Percentiles rank a stretch among this genome's conserved stretches.
phyloP scores from a whole-genome alignment of 2,113 vertebrate genomes.

The Etheostoma cragini region DNA sequence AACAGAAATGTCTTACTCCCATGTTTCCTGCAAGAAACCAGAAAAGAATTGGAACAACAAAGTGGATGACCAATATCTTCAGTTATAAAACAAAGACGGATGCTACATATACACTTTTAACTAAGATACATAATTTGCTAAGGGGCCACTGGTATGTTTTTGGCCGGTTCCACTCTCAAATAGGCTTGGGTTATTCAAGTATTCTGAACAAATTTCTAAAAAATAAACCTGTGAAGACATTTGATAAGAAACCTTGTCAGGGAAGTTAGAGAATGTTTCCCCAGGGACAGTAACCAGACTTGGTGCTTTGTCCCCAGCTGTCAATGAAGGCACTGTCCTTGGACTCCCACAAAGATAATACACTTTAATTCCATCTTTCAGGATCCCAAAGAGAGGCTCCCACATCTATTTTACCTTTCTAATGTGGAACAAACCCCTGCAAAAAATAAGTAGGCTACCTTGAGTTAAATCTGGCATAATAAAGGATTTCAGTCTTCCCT shows the following conservation, averaged over 20 bases:
- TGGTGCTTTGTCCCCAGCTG: conserved; percentile 1
- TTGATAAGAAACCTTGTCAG: conserved; percentile 6
- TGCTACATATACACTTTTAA: background rate
- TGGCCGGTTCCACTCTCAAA: background rate
- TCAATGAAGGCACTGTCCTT: background rate
- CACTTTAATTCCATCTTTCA: background rate
- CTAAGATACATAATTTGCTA: background rate
- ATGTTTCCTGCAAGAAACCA: no score
- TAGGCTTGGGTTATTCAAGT: conserved; percentile 16
- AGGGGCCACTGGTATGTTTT: background rate
- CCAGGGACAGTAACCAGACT: background rate
- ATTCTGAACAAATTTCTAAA: background rate
- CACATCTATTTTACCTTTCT: background rate
- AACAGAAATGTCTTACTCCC: no score
- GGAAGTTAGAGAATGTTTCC: background rate
- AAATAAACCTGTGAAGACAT: conserved; percentile 8
- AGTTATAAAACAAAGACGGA: background rate
- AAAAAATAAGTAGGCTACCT: background rate
- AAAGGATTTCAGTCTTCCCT: background rate
- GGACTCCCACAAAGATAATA: conserved; percentile 4
- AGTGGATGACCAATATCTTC: background rate
- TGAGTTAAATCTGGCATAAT: background rate
- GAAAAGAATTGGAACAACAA: background rate
- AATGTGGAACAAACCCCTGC: background rate
- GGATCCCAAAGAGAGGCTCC: background rate